phyloP scores from a whole-genome alignment of 2,888 invertebrate genomes.

The Drosophila recens region DNA sequence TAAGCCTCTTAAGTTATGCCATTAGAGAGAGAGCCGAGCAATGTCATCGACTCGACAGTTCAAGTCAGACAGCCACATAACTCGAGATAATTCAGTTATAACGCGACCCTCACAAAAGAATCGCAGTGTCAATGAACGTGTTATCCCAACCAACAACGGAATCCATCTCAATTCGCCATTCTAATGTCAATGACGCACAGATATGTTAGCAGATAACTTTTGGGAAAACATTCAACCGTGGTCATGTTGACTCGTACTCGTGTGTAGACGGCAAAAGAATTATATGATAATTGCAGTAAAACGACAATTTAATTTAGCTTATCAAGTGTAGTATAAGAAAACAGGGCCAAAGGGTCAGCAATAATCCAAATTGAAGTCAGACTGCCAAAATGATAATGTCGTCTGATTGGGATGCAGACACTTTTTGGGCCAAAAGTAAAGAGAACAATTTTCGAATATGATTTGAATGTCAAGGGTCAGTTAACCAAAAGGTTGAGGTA shows the following conservation, averaged over 20 bases:
- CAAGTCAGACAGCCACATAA: constrained; percentile 55
- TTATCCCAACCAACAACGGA: constrained; percentile 13
- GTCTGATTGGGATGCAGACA: constrained; percentile 16
- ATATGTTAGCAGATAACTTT: constrained; percentile 23
- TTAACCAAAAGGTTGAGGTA: not conserved
- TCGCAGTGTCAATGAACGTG: constrained; percentile 54
- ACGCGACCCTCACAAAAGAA: constrained; percentile 37
- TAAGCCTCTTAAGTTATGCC: constrained; percentile 67
- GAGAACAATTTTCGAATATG: constrained; percentile 6
- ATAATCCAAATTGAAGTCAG: constrained; percentile 25
- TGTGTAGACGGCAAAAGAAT: constrained; percentile 14
- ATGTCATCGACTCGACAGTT: constrained; percentile 66
- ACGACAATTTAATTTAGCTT: constrained; percentile 63
- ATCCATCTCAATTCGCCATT: constrained; percentile 20
- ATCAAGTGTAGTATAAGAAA: constrained; percentile 46
- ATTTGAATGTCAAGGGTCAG: constrained; percentile 30
- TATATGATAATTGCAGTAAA: constrained; percentile 60
- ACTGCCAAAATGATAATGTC: constrained; percentile 10
- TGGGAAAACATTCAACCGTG: constrained; percentile 9
- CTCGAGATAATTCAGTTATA: constrained; percentile 75
- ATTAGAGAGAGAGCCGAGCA: constrained; percentile 45
- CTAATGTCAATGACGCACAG: constrained; percentile 43
- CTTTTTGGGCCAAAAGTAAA: not conserved
- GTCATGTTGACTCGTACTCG: constrained; percentile 5
- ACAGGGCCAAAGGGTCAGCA: constrained; percentile 17